Evolutionary conservation across 2,888 invertebrate species (phyloP), one percentile per base, ranked within the genome.

Genomic region (Oegoconia quadripuncta): DNA sequence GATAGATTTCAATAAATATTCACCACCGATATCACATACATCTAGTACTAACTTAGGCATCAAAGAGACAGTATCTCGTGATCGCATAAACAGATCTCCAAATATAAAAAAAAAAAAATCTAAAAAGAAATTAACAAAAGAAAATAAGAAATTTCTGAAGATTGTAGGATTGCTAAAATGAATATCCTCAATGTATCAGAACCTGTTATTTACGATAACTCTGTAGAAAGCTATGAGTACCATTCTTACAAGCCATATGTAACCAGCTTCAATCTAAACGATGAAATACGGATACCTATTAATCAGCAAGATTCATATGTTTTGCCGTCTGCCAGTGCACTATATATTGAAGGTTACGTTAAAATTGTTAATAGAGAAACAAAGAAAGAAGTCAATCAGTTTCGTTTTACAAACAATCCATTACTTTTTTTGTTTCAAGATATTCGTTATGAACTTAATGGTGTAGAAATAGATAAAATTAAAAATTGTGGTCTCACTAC

Each of bases 401-500:
- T 39, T 13, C 12, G 13, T 27, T 38, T 44, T 16, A 42, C 41
- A 16, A 64, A 60, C 38, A 65, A 66, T 42, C 48, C 50, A 25
- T 39, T 62, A 11, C 48, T 56, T 9, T 54, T 58, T 46, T 32
- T 68, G 6, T 68, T 69, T 44, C 61, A 66, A 39, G 61, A 59
- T 49, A 61, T 69, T 37, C 55, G 67, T 4, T 73, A 70, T 50
- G 63, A 69, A 44, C 16, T 69, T 8, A 68, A 64, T 42, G n/a
- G n/a, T n/a, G n/a, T n/a, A n/a, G n/a, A n/a, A n/a, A n/a, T n/a
- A n/a, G n/a, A n/a, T n/a, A n/a, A n/a, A n/a, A n/a, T n/a, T n/a
- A n/a, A n/a, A n/a, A n/a, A n/a, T n/a, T n/a, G n/a, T n/a, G n/a
- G n/a, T n/a, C n/a, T n/a, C n/a, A n/a, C n/a, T n/a, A n/a, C n/a